These are phyloP conservation scores for Ephestia elutella DNA, from an alignment of 1,140 invertebrate genomes.

Conservation along the genomic window DNA sequence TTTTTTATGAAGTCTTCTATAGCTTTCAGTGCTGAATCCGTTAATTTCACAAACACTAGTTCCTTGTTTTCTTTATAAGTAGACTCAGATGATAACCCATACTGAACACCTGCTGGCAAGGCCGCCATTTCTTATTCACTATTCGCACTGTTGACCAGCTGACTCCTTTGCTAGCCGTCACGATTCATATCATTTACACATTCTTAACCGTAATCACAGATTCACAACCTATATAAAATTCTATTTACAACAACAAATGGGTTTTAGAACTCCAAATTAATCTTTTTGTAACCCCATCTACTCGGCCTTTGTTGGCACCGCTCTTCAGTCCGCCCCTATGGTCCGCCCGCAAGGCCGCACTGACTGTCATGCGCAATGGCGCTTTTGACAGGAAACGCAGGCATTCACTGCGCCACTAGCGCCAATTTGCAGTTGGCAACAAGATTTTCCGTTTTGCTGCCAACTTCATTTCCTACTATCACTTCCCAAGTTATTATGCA, in stretches of 20 bases:
- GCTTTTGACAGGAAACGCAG: conserved; percentile 64
- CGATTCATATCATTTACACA: conserved; percentile 74
- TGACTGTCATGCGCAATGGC: conserved; percentile 74
- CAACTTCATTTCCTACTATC: no score
- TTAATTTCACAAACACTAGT: conserved; percentile 94
- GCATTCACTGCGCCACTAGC: conserved; percentile 69
- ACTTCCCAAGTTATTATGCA: no score
- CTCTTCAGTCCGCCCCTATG: conserved; percentile 58
- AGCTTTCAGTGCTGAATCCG: conserved; percentile 92
- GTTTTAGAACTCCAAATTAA: conserved; percentile 71
- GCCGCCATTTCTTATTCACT: conserved; percentile 88
- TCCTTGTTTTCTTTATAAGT: conserved; percentile 90
- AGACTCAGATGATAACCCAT: conserved; percentile 93
- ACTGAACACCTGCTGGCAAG: conserved; percentile 94
- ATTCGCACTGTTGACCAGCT: conserved; percentile 75
- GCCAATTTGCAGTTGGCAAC: conserved; percentile 55
- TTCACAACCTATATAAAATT: conserved; percentile 75
- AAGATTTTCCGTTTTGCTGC: conserved; percentile 11
- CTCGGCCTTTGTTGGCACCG: conserved; percentile 74
- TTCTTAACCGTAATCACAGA: conserved; percentile 74
- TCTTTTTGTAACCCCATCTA: conserved; percentile 74
- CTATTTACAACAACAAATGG: conserved; percentile 73
- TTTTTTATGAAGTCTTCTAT: conserved; percentile 92
- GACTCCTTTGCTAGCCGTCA: conserved; percentile 74
- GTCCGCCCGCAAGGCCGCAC: conserved; percentile 64